These are phyloP conservation scores for Rhipidura dahli DNA, from an alignment of 2,113 vertebrate species.

Conservation along the genomic window DNA sequence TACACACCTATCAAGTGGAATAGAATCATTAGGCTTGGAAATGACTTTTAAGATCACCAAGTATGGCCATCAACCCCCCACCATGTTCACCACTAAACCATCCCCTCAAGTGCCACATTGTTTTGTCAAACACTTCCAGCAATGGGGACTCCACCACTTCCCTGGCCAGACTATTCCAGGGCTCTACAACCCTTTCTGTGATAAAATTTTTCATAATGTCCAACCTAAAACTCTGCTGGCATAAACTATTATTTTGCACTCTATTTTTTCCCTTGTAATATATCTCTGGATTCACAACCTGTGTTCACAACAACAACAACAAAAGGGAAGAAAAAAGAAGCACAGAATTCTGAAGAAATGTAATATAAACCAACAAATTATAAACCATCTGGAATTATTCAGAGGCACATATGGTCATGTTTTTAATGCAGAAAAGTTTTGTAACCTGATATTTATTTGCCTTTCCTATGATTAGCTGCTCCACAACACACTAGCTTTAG, in stretches of 20 bases:
- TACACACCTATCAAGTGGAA: background rate
- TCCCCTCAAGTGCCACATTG: background rate
- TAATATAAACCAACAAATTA: slow-evolving; percentile 41
- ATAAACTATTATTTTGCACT: background rate
- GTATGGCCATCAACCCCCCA: background rate
- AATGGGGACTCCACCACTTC: background rate
- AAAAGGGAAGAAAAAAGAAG: background rate
- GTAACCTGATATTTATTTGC: slow-evolving; percentile 47
- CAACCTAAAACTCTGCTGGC: background rate
- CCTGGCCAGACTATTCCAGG: background rate
- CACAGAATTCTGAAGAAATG: slow-evolving; percentile 16
- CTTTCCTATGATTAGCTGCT: slow-evolving; percentile 13
- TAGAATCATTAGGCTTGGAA: background rate
- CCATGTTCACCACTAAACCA: background rate
- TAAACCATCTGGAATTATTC: slow-evolving; percentile 72
- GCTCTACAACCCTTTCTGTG: background rate
- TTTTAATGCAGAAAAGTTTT: slow-evolving; percentile 44
- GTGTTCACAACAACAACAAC: background rate
- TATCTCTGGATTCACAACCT: background rate
- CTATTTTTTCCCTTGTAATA: background rate
- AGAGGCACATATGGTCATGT: slow-evolving; percentile 47
- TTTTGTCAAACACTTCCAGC: background rate
- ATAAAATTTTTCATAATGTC: background rate
- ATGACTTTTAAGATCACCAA: background rate
- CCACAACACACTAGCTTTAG: background rate